A percentile compares a stretch with the other conserved stretches of the same genome.
These are phyloP conservation scores for Periplaneta americana DNA, from an alignment of 1,140 invertebrate genomes.

Conservation along the genomic window DNA sequence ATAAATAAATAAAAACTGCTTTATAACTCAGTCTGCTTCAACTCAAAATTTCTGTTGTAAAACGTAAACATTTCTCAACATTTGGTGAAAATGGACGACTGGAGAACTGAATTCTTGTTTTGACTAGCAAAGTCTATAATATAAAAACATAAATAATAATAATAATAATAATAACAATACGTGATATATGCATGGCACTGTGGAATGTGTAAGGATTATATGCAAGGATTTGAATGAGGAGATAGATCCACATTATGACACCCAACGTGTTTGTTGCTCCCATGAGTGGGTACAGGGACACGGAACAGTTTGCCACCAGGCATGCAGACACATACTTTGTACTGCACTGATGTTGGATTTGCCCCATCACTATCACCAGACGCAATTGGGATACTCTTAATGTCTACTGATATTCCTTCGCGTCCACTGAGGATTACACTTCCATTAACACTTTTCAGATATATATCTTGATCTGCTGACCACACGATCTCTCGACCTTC, in stretches of 20 bases:
- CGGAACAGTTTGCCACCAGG: constrained; percentile 75
- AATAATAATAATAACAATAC: too few relatives aligned
- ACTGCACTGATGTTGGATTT: constrained; percentile 50
- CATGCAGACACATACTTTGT: constrained; percentile 85
- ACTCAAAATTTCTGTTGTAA: too few relatives aligned
- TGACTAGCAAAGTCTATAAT: too few relatives aligned
- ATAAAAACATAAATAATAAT: too few relatives aligned
- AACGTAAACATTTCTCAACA: too few relatives aligned
- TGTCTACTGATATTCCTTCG: constrained; percentile 64
- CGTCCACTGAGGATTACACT: constrained; percentile 64
- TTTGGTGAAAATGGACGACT: too few relatives aligned
- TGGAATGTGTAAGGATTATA: constrained; percentile 33
- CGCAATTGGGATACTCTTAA: constrained; percentile 63
- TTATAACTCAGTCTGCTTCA: too few relatives aligned
- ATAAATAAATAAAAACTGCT: too few relatives aligned
- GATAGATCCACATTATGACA: constrained; percentile 43
- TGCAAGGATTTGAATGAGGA: constrained; percentile 63
- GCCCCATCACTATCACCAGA: constrained; percentile 37
- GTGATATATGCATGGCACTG: background rate
- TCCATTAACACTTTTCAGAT: constrained; percentile 72
- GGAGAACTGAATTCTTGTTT: too few relatives aligned
- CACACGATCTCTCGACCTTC: constrained; percentile 56
- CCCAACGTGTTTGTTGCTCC: constrained; percentile 27
- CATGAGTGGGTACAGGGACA: constrained; percentile 55
- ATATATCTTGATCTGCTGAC: constrained; percentile 73